Evolutionary conservation across 2,797 vertebrate genomes (phyloP).

Genomic region (Sarcophilus harrisii): DNA sequence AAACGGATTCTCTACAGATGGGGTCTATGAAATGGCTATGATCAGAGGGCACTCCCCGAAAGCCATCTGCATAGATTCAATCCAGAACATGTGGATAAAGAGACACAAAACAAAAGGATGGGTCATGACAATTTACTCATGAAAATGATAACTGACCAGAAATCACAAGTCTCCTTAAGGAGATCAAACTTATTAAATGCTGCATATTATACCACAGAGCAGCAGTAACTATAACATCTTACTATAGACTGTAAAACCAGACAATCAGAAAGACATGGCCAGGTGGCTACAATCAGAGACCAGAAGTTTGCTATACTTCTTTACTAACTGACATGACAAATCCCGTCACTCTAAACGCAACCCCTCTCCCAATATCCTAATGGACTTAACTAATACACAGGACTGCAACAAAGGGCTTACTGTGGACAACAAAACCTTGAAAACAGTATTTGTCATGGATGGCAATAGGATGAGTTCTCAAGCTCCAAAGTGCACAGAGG

Average conservation of each 20-base stretch:
- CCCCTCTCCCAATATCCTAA: not conserved
- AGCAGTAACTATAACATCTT: not conserved
- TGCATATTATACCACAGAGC: not conserved
- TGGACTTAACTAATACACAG: not conserved
- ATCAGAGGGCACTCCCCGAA: not conserved
- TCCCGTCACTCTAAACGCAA: not conserved
- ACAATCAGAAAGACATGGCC: not conserved
- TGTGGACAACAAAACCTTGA: not conserved
- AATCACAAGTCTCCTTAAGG: not conserved
- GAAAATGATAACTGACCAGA: not conserved
- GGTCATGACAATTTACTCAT: not conserved
- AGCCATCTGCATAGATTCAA: not conserved
- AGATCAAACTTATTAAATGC: not conserved
- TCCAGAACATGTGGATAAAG: not conserved
- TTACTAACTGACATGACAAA: not conserved
- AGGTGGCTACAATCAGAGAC: not conserved
- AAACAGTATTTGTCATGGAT: not conserved
- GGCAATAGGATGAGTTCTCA: not conserved
- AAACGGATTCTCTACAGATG: not conserved
- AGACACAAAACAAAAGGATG: not conserved
- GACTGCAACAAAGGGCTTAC: not conserved
- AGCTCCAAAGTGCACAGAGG: not conserved
- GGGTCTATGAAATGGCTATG: not conserved
- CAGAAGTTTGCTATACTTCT: not conserved
- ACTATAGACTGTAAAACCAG: not conserved